These are phyloP conservation scores for Drosophila simulans DNA, from an alignment of 1,140 invertebrate genomes.

Conservation along the genomic window DNA sequence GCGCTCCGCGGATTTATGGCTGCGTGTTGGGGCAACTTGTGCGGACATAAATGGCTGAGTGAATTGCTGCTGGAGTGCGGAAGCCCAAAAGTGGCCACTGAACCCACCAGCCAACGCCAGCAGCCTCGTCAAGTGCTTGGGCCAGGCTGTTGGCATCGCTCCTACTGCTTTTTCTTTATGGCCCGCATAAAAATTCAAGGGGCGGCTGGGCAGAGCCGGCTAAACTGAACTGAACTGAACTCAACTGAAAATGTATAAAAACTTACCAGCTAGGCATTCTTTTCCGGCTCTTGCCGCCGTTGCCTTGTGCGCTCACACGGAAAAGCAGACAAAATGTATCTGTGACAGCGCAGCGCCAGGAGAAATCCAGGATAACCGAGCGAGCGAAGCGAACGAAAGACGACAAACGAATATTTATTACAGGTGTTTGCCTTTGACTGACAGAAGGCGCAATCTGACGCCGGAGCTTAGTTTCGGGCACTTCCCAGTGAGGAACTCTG, in stretches of 20 bases:
- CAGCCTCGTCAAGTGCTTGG: constrained; percentile 52
- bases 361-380: constrained; percentile 71
- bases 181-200: constrained; percentile 40
- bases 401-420: constrained; percentile 83
- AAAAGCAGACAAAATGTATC: constrained; percentile 79
- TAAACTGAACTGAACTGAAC: too few relatives aligned
- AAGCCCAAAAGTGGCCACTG: constrained; percentile 49
- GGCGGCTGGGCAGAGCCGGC: background rate
- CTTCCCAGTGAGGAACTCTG: constrained; percentile 3
- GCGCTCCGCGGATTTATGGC: constrained; percentile 35
- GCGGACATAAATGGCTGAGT: constrained; percentile 63
- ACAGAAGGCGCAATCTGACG: constrained; percentile 63
- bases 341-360: constrained; percentile 64
- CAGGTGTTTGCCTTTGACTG: constrained; percentile 81
- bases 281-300: constrained; percentile 26
- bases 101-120: constrained; percentile 16
- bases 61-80: constrained; percentile 42
- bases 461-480: constrained; percentile 21
- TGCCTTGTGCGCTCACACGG: constrained; percentile 67
- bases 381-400: constrained; percentile 60
- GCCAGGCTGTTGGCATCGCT: constrained; percentile 43
- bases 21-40: constrained; percentile 53
- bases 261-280: constrained; percentile 63
- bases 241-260: constrained; percentile 51
- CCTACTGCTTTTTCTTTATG: constrained; percentile 22